phyloP scores from a whole-genome alignment of 2,797 vertebrate genomes.

The Chrysocyon brachyurus region DNA sequence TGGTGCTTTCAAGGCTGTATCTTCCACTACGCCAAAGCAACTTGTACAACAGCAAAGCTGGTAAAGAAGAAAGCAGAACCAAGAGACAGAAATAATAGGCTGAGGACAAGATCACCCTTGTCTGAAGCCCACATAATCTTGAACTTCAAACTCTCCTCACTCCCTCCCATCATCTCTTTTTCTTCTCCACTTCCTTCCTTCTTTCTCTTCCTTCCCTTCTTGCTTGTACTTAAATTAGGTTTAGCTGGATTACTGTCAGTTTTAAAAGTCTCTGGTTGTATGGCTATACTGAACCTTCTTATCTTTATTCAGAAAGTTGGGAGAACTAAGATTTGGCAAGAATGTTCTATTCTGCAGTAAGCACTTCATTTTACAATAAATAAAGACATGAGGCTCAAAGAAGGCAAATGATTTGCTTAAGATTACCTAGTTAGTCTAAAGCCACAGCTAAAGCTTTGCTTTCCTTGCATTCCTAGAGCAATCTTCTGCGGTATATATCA shows the following conservation, averaged over 20 bases:
- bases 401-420: neutral
- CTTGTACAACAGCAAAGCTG: neutral
- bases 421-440: neutral
- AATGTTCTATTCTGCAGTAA: neutral
- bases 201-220: neutral
- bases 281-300: neutral
- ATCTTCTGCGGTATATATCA: neutral
- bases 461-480: neutral
- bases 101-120: neutral
- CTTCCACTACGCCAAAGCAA: neutral
- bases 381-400: neutral
- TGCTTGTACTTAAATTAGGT: neutral
- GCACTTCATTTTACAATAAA: neutral
- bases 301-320: conserved; percentile 7
- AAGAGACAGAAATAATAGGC: neutral
- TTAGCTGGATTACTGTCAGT: neutral
- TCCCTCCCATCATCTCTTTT: neutral
- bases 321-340: conserved; percentile 25
- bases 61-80: neutral
- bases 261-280: neutral
- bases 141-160: neutral
- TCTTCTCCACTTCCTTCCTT: neutral
- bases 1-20: neutral
- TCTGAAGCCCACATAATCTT: neutral
- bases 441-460: neutral